These are phyloP conservation scores for Paraplagusia blochii DNA, from an alignment of 2,113 vertebrate species.

Conservation along the genomic window DNA sequence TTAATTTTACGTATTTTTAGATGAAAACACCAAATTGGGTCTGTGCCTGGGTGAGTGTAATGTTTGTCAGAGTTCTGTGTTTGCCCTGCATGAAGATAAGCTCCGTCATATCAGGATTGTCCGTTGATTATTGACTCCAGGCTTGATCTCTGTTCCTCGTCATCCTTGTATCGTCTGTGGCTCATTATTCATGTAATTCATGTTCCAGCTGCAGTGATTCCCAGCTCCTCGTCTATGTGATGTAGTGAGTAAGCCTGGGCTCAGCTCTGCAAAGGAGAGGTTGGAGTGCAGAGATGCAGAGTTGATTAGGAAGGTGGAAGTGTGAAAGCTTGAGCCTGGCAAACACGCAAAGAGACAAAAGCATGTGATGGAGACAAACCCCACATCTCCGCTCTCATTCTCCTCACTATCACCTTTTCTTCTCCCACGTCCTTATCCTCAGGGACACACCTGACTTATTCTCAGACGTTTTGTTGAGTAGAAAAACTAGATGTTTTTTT, in stretches of 20 bases:
- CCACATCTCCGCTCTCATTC: background rate
- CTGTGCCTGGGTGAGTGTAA: conserved; percentile 11
- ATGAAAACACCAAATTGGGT: conserved; percentile 16
- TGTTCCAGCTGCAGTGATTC: conserved; percentile 52
- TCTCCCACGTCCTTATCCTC: conserved; percentile 31
- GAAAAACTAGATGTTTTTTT: conserved; percentile 63
- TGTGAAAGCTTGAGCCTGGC: conserved; percentile 25
- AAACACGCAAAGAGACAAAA: conserved; percentile 42
- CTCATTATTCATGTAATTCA: conserved; percentile 64
- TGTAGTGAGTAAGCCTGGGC: conserved; percentile 21
- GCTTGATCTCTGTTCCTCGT: conserved; percentile 39
- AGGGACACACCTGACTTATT: conserved; percentile 60
- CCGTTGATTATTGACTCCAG: conserved; percentile 36
- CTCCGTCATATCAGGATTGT: conserved; percentile 29
- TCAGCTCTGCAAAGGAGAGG: conserved; percentile 16
- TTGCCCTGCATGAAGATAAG: conserved; percentile 24
- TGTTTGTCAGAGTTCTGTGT: conserved; percentile 19
- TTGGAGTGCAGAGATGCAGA: conserved; percentile 17
- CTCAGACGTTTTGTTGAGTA: conserved; percentile 45
- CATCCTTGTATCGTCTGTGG: conserved; percentile 33
- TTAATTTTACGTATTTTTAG: no score
- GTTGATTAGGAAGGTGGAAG: conserved; percentile 25
- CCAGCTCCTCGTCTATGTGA: conserved; percentile 52
- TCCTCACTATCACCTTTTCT: conserved; percentile 3
- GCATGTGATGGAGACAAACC: conserved; percentile 46